These are phyloP conservation scores for Enoplosus armatus DNA, from an alignment of 2,797 vertebrate species.

Conservation along the genomic window DNA sequence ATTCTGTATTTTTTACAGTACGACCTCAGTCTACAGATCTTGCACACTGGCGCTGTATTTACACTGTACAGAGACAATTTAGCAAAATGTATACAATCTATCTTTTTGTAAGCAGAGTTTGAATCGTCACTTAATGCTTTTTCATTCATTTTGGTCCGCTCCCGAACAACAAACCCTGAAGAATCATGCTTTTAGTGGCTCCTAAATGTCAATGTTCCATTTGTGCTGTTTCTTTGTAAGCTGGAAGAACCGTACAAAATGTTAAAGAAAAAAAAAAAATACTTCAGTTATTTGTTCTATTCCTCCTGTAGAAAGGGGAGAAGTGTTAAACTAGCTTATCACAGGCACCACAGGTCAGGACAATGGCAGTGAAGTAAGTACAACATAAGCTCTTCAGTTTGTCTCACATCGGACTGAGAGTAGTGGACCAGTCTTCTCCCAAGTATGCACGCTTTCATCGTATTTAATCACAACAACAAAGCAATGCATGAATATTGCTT, in stretches of 20 bases:
- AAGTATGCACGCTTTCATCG: constrained; percentile 31
- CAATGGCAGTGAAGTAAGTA: constrained; percentile 81
- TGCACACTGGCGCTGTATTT: constrained; percentile 73
- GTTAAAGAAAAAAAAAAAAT: constrained; percentile 38
- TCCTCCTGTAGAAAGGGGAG: constrained; percentile 51
- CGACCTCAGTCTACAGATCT: constrained; percentile 61
- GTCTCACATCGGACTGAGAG: constrained; percentile 47
- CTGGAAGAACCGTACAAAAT: constrained; percentile 71
- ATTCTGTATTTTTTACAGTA: constrained; percentile 62
- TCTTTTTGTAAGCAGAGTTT: constrained; percentile 62
- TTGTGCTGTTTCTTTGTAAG: constrained; percentile 74
- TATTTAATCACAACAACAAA: constrained; percentile 34
- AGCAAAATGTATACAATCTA: constrained; percentile 75
- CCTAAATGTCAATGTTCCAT: constrained; percentile 30
- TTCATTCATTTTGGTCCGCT: constrained; percentile 45
- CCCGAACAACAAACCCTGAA: constrained; percentile 45
- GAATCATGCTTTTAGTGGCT: constrained; percentile 60
- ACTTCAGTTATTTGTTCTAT: constrained; percentile 65
- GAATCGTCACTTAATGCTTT: constrained; percentile 38
- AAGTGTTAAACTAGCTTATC: constrained; percentile 59
- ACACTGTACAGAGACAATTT: constrained; percentile 83
- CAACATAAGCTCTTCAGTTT: constrained; percentile 59
- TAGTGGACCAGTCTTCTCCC: constrained; percentile 30
- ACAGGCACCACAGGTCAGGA: constrained; percentile 82
- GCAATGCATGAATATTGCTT: constrained; percentile 74